Base-by-base conservation (phyloP, 1,140 invertebrate species). In the Pteromalus puparum region DNA sequence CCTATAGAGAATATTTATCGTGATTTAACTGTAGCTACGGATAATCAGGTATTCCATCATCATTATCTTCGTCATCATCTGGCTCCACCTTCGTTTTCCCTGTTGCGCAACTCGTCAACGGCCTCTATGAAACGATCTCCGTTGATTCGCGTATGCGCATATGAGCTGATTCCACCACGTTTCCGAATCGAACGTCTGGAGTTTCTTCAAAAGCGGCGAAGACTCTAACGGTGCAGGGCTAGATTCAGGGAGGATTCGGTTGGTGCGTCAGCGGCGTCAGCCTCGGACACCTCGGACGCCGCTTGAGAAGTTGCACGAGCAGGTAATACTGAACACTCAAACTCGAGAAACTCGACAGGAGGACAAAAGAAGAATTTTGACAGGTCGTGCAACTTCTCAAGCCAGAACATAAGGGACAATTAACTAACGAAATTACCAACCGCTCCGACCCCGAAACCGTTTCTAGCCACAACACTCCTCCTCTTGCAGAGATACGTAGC, bases 1-100 rank as follows among this genome's bases (percentile, higher is more conserved):
- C 79, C 78, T 85, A 85, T 81, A 72, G 76, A 81, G 78, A 85
- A 82, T 82, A 85, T 82, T 77, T 82, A 78, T 82, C 80, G 79
- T 81, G 74, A 85, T 76, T 85, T 70, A 53, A 61, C 75, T 81
- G 80, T 85, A 85, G 65, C 65, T 86, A 86, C 81, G 83, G 86
- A 73, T 81, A 86, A 38, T 87, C 81, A 85, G 87, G 80, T 85
- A 76, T 83, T 67, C 78, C 78, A 28, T 74, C 46, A 65, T 77
- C 12, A 53, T 77, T 61, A 78, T 77, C 67, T 74, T 84, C 83
- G 65, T 74, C 68, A 30, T 83, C 67, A 72, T 42, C 73, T 78
- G 67, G 61, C 73, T 77, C 38, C 61, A 78, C 67, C 61, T 76
- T 83, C n/a, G 26, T 77, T 83, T 67, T 30, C 18, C 68, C 24